Percentiles rank a stretch among this genome's conserved stretches.
phyloP scores from a whole-genome alignment of 2,888 invertebrate genomes.

The Ormyrus nitidulus region DNA sequence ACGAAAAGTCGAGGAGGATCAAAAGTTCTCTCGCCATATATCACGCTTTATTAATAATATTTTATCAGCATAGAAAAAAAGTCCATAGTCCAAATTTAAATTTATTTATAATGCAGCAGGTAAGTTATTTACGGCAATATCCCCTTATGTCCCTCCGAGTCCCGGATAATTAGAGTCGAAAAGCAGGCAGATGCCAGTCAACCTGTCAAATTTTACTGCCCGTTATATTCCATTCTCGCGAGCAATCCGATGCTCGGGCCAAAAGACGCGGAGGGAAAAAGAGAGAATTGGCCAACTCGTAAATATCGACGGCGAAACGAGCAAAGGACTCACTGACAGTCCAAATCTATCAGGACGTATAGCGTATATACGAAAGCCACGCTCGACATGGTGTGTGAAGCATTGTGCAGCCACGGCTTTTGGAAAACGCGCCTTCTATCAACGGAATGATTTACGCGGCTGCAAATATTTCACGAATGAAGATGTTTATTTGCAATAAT shows the following conservation, averaged over 20 bases:
- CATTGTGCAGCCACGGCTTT: background rate
- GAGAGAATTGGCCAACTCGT: slow-evolving; percentile 21
- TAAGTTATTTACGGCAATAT: slow-evolving; percentile 28
- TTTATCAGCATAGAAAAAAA: background rate
- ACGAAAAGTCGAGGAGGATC: no score
- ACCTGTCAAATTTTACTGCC: slow-evolving; percentile 56
- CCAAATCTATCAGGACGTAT: slow-evolving; percentile 23
- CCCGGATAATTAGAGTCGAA: slow-evolving; percentile 52
- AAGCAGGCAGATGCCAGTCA: slow-evolving; percentile 46
- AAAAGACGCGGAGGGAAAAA: slow-evolving; percentile 4
- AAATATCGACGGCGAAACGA: slow-evolving; percentile 38
- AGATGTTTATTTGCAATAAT: slow-evolving; percentile 17
- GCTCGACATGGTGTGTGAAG: background rate
- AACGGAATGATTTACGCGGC: slow-evolving; percentile 15
- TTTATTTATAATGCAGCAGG: slow-evolving; percentile 30
- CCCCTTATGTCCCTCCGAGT: slow-evolving; percentile 27
- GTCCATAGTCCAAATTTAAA: slow-evolving; percentile 21
- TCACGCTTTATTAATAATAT: no score
- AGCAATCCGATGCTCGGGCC: background rate
- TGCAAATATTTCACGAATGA: slow-evolving; percentile 11
- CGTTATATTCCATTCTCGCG: slow-evolving; percentile 35
- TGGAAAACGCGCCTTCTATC: slow-evolving; percentile 21
- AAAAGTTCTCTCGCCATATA: no score
- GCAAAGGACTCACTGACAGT: slow-evolving; percentile 28
- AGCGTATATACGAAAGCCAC: background rate